Base-by-base conservation (phyloP, 2,888 invertebrate genomes). In the Aphodius sticticus region DNA sequence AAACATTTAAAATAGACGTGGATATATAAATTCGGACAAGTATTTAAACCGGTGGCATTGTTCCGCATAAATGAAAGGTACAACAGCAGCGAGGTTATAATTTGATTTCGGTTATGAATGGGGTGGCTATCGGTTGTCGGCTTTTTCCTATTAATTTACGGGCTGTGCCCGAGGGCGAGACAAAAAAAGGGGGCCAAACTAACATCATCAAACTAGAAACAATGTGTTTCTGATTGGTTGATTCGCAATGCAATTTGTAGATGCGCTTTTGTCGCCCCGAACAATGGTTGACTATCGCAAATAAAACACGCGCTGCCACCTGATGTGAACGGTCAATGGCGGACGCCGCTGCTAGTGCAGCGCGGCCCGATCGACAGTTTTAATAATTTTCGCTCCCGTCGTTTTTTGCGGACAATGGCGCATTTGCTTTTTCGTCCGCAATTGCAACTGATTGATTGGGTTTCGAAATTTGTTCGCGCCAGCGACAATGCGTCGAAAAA, bases 221-320 rank as follows among this genome's bases (percentile, higher is more conserved):
- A 89, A 89, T 88, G 87, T 85, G 84, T 89, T 89, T 89, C 89
- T 89, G 89, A 89, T 89, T 89, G 89, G 89, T 85, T 89, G 89
- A 87, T 87, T 89, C 88, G 88, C 88, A 89, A 89, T 89, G 89
- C 89, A 89, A 89, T 89, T 89, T 89, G 89, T 89, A 88, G 88
- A 89, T 88, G 86, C 84, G 86, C 86, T 84, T 87, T 82, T 88
- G 88, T 88, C 88, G 85, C 82, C 79, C 81, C 81, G 84, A 84
- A 88, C 88, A 88, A 89, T 88, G 86, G 85, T 85, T 85, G 85
- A 85, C 86, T 89, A 89, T 89, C 89, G 87, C 86, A 85, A 86
- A 87, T 87, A 87, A 87, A 89, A 88, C 89, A 89, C 87, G 71
- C 71, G 78, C 75, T 69, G 70, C 75, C 70, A 78, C 53, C 69